Percentiles rank a stretch among this genome's conserved stretches.
These are phyloP conservation scores for Crepidodera aurea DNA, from an alignment of 2,888 invertebrate species.

Conservation along the genomic window DNA sequence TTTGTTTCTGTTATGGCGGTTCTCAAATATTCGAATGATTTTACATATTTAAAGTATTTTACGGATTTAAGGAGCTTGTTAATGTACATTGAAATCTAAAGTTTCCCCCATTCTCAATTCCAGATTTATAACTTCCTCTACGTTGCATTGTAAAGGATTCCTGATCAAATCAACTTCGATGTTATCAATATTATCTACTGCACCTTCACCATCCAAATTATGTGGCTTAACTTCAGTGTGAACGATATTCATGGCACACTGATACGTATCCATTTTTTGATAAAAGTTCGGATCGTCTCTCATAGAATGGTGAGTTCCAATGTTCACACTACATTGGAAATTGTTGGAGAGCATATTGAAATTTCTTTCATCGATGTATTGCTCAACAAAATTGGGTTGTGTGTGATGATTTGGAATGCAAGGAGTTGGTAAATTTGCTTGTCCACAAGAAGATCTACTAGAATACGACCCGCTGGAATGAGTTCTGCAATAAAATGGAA, in stretches of 20 bases:
- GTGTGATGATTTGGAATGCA: too few species aligned
- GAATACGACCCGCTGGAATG: too few species aligned
- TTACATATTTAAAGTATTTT: too few species aligned
- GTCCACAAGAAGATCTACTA: too few species aligned
- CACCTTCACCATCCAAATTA: neutral
- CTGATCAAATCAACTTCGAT: conserved; percentile 9
- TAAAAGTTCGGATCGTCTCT: neutral
- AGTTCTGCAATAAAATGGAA: too few species aligned
- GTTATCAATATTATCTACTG: neutral
- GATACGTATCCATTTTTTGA: too few species aligned
- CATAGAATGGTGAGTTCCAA: neutral
- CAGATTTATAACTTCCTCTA: conserved; percentile 14
- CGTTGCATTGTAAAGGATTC: conserved; percentile 4
- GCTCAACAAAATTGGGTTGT: too few species aligned
- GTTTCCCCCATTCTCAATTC: conserved; percentile 14
- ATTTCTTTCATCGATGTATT: neutral
- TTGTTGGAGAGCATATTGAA: neutral
- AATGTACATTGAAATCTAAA: conserved; percentile 24
- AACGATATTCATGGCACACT: neutral
- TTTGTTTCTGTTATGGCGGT: too few species aligned
- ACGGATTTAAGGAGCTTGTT: too few species aligned
- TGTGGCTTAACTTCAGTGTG: neutral
- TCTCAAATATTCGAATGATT: too few species aligned
- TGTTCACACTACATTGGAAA: conserved; percentile 3
- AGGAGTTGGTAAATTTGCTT: too few species aligned